Conservation (phyloP, 2,113 vertebrate genomes). For the Fregata magnificens region DNA sequence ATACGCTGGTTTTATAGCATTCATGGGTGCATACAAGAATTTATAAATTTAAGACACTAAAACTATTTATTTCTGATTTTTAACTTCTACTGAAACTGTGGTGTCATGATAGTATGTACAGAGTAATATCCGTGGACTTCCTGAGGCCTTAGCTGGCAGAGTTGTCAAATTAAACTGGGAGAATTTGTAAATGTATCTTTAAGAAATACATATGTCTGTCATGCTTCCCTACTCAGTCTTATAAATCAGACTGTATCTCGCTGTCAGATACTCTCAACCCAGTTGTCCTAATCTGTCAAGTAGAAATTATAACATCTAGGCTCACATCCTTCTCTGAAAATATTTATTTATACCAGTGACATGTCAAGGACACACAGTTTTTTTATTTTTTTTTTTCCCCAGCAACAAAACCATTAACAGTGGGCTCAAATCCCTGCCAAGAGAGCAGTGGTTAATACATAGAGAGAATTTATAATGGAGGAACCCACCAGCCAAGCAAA, state of each 20-base stretch:
- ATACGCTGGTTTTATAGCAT: not conserved
- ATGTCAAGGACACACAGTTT: slow-evolving; percentile 57
- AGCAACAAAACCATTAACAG: slow-evolving; percentile 51
- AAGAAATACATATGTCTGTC: slow-evolving; percentile 61
- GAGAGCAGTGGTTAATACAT: not conserved
- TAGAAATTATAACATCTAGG: slow-evolving; percentile 49
- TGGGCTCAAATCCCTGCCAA: slow-evolving; percentile 32
- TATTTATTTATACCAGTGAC: slow-evolving; percentile 60
- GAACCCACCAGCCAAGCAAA: not conserved
- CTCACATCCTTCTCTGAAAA: slow-evolving; percentile 30
- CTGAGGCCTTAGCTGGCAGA: not conserved
- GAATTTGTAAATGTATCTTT: slow-evolving; percentile 25
- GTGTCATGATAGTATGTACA: not conserved
- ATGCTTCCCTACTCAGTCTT: slow-evolving; percentile 36
- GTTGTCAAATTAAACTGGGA: slow-evolving; percentile 40
- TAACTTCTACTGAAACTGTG: not conserved
- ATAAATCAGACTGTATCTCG: slow-evolving; percentile 53
- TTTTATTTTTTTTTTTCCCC: not conserved
- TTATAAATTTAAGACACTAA: not conserved
- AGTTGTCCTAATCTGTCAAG: slow-evolving; percentile 52
- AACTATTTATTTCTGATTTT: not conserved
- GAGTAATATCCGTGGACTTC: not conserved
- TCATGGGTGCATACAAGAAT: not conserved
- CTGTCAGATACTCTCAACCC: slow-evolving; percentile 31
- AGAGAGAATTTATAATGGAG: not conserved